phyloP scores from a whole-genome alignment of 1,140 invertebrate genomes.

The Dinothrombium tinctorium region DNA sequence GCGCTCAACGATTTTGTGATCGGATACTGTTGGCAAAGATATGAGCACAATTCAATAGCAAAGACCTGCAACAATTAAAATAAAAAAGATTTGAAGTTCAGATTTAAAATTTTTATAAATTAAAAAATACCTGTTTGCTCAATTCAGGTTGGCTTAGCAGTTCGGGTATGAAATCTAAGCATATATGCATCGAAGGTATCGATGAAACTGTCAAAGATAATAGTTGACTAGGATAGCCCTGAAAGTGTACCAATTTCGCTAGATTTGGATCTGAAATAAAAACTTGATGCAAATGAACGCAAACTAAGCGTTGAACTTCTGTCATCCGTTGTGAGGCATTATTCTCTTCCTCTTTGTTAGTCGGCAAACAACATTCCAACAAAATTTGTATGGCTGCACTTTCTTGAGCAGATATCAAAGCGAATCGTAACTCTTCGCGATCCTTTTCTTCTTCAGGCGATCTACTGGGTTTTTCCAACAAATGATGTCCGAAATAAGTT shows the following conservation, averaged over 20 bases:
- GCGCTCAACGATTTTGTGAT: conserved; percentile 74
- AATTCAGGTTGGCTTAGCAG: conserved; percentile 72
- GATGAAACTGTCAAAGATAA: conserved; percentile 37
- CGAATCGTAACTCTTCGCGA: conserved; percentile 66
- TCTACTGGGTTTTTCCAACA: conserved; percentile 28
- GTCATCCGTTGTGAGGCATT: conserved; percentile 30
- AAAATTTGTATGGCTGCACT: conserved; percentile 83
- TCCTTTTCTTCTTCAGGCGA: conserved; percentile 47
- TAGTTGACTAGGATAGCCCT: conserved; percentile 26
- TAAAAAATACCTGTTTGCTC: conserved; percentile 45
- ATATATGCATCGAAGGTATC: conserved; percentile 96
- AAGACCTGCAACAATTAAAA: conserved; percentile 34
- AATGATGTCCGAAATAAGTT: conserved; percentile 58
- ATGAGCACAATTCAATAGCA: conserved; percentile 71
- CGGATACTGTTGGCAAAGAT: conserved; percentile 74
- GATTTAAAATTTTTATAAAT: conserved; percentile 7
- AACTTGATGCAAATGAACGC: conserved; percentile 85
- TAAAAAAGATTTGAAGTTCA: conserved; percentile 9
- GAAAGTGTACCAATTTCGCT: conserved; percentile 92
- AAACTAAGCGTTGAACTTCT: conserved; percentile 77
- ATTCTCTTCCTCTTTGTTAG: conserved; percentile 1
- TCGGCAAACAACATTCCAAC: conserved; percentile 53
- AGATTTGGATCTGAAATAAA: conserved; percentile 86
- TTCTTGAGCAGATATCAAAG: conserved; percentile 65
- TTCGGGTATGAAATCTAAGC: conserved; percentile 85